Percentiles rank a stretch among this genome's conserved stretches.
Evolutionary conservation across 2,113 vertebrate genomes (phyloP).

Genomic region (Labeo catla): DNA sequence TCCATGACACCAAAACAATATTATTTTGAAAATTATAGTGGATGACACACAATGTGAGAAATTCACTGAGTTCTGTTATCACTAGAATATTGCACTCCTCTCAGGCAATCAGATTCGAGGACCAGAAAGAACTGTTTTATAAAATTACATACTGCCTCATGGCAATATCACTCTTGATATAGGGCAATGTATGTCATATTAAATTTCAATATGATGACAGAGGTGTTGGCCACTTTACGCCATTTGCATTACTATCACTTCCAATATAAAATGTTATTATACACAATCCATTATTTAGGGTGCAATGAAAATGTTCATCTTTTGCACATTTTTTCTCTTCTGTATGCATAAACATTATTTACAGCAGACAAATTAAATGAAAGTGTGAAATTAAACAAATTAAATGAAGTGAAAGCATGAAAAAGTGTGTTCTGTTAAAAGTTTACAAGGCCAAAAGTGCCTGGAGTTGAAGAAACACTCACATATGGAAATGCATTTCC

Average conservation of each 20-base stretch:
- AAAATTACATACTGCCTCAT: no score
- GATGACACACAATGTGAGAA: no score
- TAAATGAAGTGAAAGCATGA: neutral
- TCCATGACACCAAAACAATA: no score
- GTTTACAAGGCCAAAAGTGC: neutral
- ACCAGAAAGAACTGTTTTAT: no score
- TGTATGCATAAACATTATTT: neutral
- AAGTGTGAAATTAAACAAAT: neutral
- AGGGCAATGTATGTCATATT: no score
- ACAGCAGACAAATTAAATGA: no score
- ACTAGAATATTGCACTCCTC: no score
- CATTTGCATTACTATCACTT: neutral
- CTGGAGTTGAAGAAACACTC: neutral
- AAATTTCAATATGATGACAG: no score
- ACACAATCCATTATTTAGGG: neutral
- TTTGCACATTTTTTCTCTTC: neutral
- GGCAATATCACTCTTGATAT: no score
- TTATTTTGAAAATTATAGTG: no score
- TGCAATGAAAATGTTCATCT: neutral
- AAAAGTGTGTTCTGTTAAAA: neutral
- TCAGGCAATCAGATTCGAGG: no score
- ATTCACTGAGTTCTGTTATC: no score
- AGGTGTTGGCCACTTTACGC: neutral
- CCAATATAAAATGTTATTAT: neutral
- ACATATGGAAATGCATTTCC: conserved; percentile 2